A percentile compares a stretch with the other conserved stretches of the same genome.
phyloP scores from a whole-genome alignment of 2,113 vertebrate species.

The Daphoenositta chrysoptera region DNA sequence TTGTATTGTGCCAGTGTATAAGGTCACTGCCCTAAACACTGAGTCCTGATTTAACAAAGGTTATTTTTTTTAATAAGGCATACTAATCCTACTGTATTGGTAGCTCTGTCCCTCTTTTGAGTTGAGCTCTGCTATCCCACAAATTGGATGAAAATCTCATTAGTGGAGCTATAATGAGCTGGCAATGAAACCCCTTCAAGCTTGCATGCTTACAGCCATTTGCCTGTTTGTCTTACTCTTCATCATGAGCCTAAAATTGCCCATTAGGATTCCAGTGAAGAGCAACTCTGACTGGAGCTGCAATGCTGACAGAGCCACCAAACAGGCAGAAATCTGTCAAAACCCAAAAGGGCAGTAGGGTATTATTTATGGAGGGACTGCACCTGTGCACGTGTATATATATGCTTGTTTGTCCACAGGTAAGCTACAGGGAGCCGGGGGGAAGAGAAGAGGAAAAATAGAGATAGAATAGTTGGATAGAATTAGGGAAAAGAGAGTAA shows the following conservation, averaged over 20 bases:
- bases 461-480: not conserved
- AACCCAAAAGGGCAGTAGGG: not conserved
- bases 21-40: slow-evolving; percentile 1
- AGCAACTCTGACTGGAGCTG: slow-evolving; percentile 6
- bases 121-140: slow-evolving; percentile 52
- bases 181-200: slow-evolving; percentile 65
- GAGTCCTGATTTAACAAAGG: slow-evolving; percentile 43
- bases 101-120: slow-evolving; percentile 45
- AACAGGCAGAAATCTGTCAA: not conserved
- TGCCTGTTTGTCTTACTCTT: slow-evolving; percentile 64
- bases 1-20: not conserved
- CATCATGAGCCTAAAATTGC: slow-evolving; percentile 60
- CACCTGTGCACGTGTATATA: not conserved
- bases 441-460: not conserved
- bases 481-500: not conserved
- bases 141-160: slow-evolving; percentile 71
- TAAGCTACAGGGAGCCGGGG: not conserved
- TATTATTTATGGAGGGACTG: not conserved
- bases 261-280: slow-evolving; percentile 55
- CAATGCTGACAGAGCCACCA: not conserved
- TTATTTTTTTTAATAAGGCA: slow-evolving; percentile 48
- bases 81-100: slow-evolving; percentile 54
- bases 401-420: not conserved
- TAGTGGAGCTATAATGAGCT: slow-evolving; percentile 69
- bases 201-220: slow-evolving; percentile 47